Evolutionary conservation across 1,140 invertebrate species (phyloP).

Genomic region (Sitodiplosis mosellana): DNA sequence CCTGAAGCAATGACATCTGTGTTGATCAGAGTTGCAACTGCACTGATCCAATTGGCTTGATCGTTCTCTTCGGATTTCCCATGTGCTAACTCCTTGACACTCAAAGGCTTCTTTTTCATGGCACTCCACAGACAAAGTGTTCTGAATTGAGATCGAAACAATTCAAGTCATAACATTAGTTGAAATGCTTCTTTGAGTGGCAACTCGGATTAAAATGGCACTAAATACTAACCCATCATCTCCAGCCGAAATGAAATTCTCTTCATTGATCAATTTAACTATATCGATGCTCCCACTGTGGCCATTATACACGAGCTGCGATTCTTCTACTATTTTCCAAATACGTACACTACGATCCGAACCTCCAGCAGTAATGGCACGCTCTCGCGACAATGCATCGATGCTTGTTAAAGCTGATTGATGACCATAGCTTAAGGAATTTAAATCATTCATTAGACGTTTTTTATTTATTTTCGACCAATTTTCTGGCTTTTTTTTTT

Average conservation of each 20-base stretch:
- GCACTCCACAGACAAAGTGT: constrained; percentile 70
- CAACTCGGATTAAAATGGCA: neutral
- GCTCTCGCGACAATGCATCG: constrained; percentile 65
- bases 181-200: neutral
- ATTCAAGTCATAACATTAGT: constrained; percentile 3
- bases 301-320: constrained; percentile 83
- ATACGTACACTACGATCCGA: constrained; percentile 68
- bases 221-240: constrained; percentile 54
- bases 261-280: constrained; percentile 78
- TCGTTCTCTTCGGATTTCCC: constrained; percentile 35
- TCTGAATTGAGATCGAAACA: constrained; percentile 20
- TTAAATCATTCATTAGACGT: neutral
- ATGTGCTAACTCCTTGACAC: constrained; percentile 55
- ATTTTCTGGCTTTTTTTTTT: no score
- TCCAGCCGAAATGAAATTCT: constrained; percentile 76
- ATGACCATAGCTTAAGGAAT: constrained; percentile 59
- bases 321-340: constrained; percentile 94
- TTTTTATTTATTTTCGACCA: neutral
- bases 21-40: constrained; percentile 60
- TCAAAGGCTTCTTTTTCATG: constrained; percentile 78
- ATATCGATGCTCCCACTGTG: constrained; percentile 64
- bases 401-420: constrained; percentile 75
- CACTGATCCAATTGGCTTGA: constrained; percentile 69
- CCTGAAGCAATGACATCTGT: constrained; percentile 83
- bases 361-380: constrained; percentile 77